A percentile compares a stretch with the other conserved stretches of the same genome.
These are phyloP conservation scores for Priocnemis perturbator DNA, from an alignment of 2,888 invertebrate genomes.

Conservation along the genomic window DNA sequence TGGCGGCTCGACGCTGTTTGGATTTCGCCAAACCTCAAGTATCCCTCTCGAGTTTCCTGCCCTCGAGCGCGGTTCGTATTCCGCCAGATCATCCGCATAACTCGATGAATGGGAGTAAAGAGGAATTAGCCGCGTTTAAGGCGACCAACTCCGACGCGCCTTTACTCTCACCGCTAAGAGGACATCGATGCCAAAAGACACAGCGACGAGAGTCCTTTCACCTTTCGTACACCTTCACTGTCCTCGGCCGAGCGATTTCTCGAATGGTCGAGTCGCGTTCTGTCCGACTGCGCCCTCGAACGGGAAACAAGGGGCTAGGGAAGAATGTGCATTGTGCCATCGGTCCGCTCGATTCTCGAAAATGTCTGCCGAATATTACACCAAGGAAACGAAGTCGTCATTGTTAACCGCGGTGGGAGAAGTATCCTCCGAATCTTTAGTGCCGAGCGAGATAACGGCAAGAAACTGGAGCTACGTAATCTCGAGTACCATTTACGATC, in stretches of 20 bases:
- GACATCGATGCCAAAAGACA: conserved; percentile 16
- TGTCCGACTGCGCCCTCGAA: conserved; percentile 19
- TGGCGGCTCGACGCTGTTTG: not conserved
- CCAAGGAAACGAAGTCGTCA: conserved; percentile 41
- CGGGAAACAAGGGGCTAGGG: conserved; percentile 22
- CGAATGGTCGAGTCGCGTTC: conserved; percentile 49
- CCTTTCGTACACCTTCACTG: conserved; percentile 32
- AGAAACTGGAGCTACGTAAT: too few species aligned
- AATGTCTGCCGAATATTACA: conserved; percentile 69
- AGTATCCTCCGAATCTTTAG: not conserved
- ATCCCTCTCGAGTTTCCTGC: conserved; percentile 55
- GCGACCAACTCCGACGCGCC: conserved; percentile 17
- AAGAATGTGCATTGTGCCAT: not conserved
- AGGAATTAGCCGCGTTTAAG: conserved; percentile 41
- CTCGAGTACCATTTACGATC: too few species aligned
- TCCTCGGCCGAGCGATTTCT: conserved; percentile 54
- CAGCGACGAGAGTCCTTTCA: conserved; percentile 18
- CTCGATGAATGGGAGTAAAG: conserved; percentile 24
- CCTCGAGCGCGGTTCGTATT: conserved; percentile 31
- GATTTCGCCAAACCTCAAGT: conserved; percentile 51
- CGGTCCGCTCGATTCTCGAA: not conserved
- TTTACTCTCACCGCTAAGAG: conserved; percentile 35
- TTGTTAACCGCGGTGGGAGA: not conserved
- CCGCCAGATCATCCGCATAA: conserved; percentile 43
- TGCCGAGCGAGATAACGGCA: not conserved